Percentiles rank a stretch among this genome's conserved stretches.
These are phyloP conservation scores for Arge pagana DNA, from an alignment of 2,888 invertebrate genomes.

Conservation along the genomic window DNA sequence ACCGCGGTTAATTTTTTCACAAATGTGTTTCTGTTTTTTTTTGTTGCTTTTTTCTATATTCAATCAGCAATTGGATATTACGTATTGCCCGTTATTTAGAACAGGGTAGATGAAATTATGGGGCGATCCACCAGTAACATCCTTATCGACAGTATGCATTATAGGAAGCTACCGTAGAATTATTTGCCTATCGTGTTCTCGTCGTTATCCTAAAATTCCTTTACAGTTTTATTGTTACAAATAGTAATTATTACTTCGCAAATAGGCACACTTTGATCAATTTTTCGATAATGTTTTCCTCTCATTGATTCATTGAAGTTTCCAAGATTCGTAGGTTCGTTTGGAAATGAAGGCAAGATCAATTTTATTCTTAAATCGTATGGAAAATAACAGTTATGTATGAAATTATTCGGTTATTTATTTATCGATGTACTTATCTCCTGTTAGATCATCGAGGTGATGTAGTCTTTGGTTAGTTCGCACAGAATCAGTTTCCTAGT, in stretches of 20 bases:
- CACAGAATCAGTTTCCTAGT: too few species aligned
- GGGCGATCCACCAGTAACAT: too few species aligned
- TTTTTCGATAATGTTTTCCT: slow-evolving; percentile 16
- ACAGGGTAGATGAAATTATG: too few species aligned
- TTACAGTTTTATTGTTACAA: slow-evolving; percentile 18
- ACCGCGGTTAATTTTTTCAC: too few species aligned
- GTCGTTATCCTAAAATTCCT: slow-evolving; percentile 20
- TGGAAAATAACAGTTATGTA: not conserved
- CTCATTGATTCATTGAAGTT: slow-evolving; percentile 5
- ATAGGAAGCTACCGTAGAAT: slow-evolving; percentile 20
- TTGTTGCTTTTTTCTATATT: too few species aligned
- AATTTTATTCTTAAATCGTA: slow-evolving; percentile 8
- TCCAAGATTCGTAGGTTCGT: slow-evolving; percentile 3
- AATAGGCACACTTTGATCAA: slow-evolving; percentile 21
- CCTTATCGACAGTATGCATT: too few species aligned
- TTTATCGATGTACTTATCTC: not conserved
- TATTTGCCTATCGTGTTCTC: slow-evolving; percentile 12
- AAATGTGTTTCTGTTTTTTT: too few species aligned
- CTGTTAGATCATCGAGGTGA: slow-evolving; percentile 10
- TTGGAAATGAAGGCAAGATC: slow-evolving; percentile 20
- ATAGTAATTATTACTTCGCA: slow-evolving; percentile 21
- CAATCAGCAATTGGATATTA: too few species aligned
- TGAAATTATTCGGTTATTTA: slow-evolving; percentile 9
- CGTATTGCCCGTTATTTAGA: too few species aligned
- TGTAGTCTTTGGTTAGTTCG: slow-evolving; percentile 20